Conservation (phyloP, 1,140 invertebrate genomes). For the Drosophila repletoides region DNA sequence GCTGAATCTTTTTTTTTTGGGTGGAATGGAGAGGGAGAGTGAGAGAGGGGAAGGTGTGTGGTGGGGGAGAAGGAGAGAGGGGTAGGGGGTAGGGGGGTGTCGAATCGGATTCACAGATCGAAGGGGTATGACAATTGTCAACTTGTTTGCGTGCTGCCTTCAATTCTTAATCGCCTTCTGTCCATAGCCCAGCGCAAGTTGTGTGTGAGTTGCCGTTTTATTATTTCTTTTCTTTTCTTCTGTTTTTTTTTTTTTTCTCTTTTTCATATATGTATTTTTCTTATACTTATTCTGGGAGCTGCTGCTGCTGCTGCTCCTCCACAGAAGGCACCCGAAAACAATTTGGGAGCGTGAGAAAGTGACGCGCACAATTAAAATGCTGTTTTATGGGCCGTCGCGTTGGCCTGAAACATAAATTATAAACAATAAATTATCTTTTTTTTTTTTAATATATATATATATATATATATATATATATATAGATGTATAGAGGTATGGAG, state of each 20-base stretch:
- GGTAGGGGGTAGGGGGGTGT: too few relatives aligned
- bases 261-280: neutral
- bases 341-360: slow-evolving; percentile 79
- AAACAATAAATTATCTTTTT: slow-evolving; percentile 74
- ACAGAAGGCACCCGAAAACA: slow-evolving; percentile 13
- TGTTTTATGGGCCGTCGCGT: slow-evolving; percentile 68
- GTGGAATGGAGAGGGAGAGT: neutral
- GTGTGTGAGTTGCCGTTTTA: slow-evolving; percentile 73
- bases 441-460: neutral
- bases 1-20: slow-evolving; percentile 16
- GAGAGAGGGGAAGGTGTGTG: neutral
- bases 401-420: slow-evolving; percentile 70
- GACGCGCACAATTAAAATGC: slow-evolving; percentile 75
- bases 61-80: neutral
- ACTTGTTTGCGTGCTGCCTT: slow-evolving; percentile 76
- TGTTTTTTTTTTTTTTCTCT: neutral
- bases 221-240: slow-evolving; percentile 1
- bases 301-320: too few relatives aligned
- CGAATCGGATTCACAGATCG: too few relatives aligned
- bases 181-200: slow-evolving; percentile 57
- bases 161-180: slow-evolving; percentile 75
- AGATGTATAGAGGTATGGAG: too few relatives aligned
- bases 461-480: slow-evolving; percentile 16
- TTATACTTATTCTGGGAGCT: too few relatives aligned
- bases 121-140: slow-evolving; percentile 73